Evolutionary conservation across 2,888 invertebrate species (phyloP).

Genomic region (Phalangium opilio): DNA sequence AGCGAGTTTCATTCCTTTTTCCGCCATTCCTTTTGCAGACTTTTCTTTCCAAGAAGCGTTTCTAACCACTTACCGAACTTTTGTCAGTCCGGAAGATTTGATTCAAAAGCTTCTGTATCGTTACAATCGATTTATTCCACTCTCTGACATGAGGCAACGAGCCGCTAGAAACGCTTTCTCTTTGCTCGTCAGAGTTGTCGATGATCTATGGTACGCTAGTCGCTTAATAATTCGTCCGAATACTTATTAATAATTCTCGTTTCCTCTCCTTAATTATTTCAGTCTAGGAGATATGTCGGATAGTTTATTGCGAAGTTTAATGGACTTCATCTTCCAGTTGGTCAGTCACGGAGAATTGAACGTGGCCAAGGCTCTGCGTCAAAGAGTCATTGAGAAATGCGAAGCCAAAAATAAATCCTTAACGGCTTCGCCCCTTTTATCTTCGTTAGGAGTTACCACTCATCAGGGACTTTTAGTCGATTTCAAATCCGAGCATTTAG

Average conservation of each 20-base stretch:
- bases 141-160: conserved; percentile 30
- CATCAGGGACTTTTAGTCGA: conserved; percentile 23
- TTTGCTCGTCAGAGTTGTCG: conserved; percentile 80
- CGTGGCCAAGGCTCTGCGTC: conserved; percentile 73
- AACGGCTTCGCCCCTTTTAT: conserved; percentile 32
- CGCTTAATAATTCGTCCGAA: background rate
- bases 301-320: conserved; percentile 59
- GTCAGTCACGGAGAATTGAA: conserved; percentile 81
- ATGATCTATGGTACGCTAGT: conserved; percentile 76
- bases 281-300: conserved; percentile 74
- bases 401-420: conserved; percentile 36
- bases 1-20: conserved; percentile 20
- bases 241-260: background rate
- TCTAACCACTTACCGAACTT: conserved; percentile 91
- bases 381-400: conserved; percentile 78
- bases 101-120: conserved; percentile 68
- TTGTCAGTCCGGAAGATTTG: conserved; percentile 71
- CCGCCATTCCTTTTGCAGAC: too few relatives aligned
- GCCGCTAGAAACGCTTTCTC: conserved; percentile 70
- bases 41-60: conserved; percentile 95
- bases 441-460: conserved; percentile 41
- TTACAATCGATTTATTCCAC: conserved; percentile 54
- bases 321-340: conserved; percentile 85
- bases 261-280: conserved; percentile 7
- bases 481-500: conserved; percentile 85